These are phyloP conservation scores for Nestor notabilis DNA, from an alignment of 2,113 vertebrate species.

Conservation along the genomic window DNA sequence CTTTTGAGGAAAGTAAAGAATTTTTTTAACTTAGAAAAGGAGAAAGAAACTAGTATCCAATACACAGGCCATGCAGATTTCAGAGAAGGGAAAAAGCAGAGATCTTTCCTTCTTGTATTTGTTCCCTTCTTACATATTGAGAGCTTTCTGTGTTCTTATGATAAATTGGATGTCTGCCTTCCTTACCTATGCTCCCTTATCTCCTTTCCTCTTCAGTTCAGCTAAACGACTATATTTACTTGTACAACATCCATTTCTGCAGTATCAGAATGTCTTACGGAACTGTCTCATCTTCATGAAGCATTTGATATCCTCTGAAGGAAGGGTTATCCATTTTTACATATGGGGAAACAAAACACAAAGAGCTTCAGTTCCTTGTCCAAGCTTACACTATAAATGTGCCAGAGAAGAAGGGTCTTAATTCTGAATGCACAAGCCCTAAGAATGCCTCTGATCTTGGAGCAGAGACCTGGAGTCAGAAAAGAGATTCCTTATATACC, in stretches of 20 bases:
- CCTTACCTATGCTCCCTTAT: neutral
- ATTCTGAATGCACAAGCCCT: neutral
- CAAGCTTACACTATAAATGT: neutral
- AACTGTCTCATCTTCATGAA: neutral
- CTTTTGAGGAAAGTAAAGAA: neutral
- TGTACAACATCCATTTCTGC: neutral
- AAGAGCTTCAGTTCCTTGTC: neutral
- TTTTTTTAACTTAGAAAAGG: neutral
- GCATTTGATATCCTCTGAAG: neutral
- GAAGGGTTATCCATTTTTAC: neutral
- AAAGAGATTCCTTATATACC: neutral
- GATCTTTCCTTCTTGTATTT: neutral
- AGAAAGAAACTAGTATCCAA: neutral
- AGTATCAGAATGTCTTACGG: neutral
- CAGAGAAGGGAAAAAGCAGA: neutral
- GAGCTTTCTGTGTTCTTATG: neutral
- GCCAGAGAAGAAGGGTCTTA: neutral
- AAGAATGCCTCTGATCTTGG: neutral
- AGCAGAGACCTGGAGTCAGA: neutral
- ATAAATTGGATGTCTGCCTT: neutral
- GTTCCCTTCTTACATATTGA: rapidly evolving
- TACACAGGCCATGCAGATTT: neutral
- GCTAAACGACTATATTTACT: neutral
- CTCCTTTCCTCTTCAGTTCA: neutral
- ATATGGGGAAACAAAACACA: neutral